Evolutionary conservation across 1,140 invertebrate species (phyloP).

Genomic region (Temnothorax nylanderi): DNA sequence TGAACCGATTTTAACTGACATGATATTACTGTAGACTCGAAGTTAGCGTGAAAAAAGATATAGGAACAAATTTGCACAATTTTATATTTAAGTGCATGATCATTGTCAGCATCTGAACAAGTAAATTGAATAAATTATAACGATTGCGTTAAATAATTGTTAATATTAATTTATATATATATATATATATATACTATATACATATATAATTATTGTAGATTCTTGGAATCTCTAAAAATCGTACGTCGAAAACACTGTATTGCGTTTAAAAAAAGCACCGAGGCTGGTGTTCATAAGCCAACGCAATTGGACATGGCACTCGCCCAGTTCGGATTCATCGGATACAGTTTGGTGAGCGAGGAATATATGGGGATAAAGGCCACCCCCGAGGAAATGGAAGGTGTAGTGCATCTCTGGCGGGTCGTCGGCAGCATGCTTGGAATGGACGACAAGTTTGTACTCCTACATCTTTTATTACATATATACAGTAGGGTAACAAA

Average conservation of each 20-base stretch:
- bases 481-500: neutral
- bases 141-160: too few relatives aligned
- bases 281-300: slow-evolving; percentile 83
- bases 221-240: slow-evolving; percentile 87
- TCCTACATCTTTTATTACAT: neutral
- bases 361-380: slow-evolving; percentile 88
- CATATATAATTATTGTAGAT: slow-evolving; percentile 70
- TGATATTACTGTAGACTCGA: too few relatives aligned
- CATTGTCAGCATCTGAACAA: too few relatives aligned
- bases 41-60: too few relatives aligned
- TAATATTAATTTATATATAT: too few relatives aligned
- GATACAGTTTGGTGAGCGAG: slow-evolving; percentile 89
- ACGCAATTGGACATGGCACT: slow-evolving; percentile 93
- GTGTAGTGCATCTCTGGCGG: slow-evolving; percentile 94
- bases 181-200: neutral
- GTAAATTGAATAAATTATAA: too few relatives aligned
- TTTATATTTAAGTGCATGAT: too few relatives aligned
- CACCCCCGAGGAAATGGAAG: slow-evolving; percentile 88
- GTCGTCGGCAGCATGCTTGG: slow-evolving; percentile 93
- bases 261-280: slow-evolving; percentile 85
- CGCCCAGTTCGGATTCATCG: slow-evolving; percentile 95
- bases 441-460: slow-evolving; percentile 90
- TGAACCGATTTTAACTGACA: too few relatives aligned
- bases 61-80: too few relatives aligned
- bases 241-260: slow-evolving; percentile 89